Percentiles rank a stretch among this genome's conserved stretches.
Conservation (phyloP, 2,797 vertebrate species). For the Acrocephalus scirpaceus region DNA sequence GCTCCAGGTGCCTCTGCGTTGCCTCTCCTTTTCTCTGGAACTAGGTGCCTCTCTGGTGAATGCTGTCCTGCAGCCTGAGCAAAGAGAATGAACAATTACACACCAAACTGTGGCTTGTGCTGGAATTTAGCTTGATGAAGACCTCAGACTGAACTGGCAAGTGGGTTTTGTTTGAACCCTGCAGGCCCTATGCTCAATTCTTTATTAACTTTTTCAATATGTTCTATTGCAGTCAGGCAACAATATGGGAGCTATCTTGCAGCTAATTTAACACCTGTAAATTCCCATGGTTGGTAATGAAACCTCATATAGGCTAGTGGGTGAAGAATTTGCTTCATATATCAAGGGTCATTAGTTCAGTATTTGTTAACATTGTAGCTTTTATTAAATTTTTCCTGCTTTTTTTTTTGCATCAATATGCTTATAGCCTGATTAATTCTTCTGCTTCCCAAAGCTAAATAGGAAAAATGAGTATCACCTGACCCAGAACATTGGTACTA, state of each 20-base stretch:
- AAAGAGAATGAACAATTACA: neutral
- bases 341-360: constrained; percentile 63
- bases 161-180: neutral
- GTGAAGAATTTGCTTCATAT: constrained; percentile 50
- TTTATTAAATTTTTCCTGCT: constrained; percentile 22
- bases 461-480: neutral
- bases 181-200: neutral
- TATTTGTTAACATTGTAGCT: constrained; percentile 18
- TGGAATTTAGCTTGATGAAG: neutral
- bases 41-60: neutral
- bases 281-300: constrained; percentile 60
- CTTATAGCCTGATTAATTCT: constrained; percentile 19
- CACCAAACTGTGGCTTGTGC: rapidly evolving
- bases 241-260: constrained; percentile 52
- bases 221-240: constrained; percentile 21
- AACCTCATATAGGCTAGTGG: neutral
- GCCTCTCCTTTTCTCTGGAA: neutral
- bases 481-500: neutral
- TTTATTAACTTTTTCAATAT: constrained; percentile 62
- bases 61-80: neutral
- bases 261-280: constrained; percentile 69
- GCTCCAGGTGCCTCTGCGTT: neutral
- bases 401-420: neutral
- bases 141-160: constrained; percentile 31
- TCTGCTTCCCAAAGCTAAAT: constrained; percentile 12